Evolutionary conservation across 64 coral and sea anemone genomes (phyloP), one percentile per base, ranked within the genome.

Genomic region (Hydrozoanthus tunicans): DNA sequence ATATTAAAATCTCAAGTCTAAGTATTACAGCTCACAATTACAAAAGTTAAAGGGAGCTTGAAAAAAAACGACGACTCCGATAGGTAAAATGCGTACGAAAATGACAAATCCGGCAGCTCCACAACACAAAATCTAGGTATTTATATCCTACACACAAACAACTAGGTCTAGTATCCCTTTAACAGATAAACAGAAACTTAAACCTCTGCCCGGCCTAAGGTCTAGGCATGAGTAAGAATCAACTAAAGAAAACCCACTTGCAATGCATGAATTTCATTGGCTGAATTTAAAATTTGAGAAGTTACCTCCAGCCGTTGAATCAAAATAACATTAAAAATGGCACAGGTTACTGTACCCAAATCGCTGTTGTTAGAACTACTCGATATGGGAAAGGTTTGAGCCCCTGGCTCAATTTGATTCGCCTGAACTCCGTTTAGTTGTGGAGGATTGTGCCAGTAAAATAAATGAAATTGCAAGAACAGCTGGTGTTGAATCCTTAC

Each of bases 261-360:
- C 56, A 81, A 81, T 61, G 81, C 32, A 84, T 17, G 51, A 53
- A 24, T 71, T 58, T 85, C 51, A 85, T 85, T 85, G 65, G 82
- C 53, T 55, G 53, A 85, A 17, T 85, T 85, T 85, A 5, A 81
- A n/a, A 68, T 67, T 64, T 84, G 32, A 53, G 63, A 70, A 68
- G 23, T 60, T 32, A 61, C 14, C 64, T 53, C 43, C 81, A 27
- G 62, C 80, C 81, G 61, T 83, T 83, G 27, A 20, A 68, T 64
- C 1, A 83, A 32, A 83, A 83, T 32, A 83, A 32, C 32, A 66
- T 51, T 53, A 54, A 83, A 3, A 54, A 66, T 83, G 81, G 63
- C 10, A 61, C 13, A 83, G 62, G 81, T 83, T 53, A 67, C 81
- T 53, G 43, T 83, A 54, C 81, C 81, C 5, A 83, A 68, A 68